Conservation (phyloP, 2,797 vertebrate species). For the Emydoidea blandingii region DNA sequence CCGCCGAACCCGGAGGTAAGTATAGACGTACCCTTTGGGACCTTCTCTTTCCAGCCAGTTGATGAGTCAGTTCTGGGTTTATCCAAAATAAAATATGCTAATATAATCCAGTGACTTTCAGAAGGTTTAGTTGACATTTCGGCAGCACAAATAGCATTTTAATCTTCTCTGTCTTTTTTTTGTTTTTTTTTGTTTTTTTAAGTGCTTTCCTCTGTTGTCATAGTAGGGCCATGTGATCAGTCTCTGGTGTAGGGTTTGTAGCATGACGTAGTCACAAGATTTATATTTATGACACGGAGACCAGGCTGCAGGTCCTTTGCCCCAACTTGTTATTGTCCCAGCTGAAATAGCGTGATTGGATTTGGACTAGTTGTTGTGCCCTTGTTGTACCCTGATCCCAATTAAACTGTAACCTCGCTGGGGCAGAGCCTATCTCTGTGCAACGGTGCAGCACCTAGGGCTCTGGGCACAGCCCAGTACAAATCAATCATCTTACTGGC, state of each 20-base stretch:
- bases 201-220: not conserved
- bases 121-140: not conserved
- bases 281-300: not conserved
- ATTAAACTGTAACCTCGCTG: not conserved
- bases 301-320: not conserved
- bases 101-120: not conserved
- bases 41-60: not conserved
- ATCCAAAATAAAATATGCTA: not conserved
- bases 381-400: not conserved
- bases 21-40: not conserved
- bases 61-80: not conserved
- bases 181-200: not conserved
- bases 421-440: not conserved
- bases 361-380: not conserved
- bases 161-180: not conserved
- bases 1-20: too few species aligned
- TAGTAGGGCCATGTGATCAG: not conserved
- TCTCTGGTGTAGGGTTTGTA: not conserved
- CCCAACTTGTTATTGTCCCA: not conserved
- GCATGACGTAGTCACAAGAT: not conserved
- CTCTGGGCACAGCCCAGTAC: not conserved
- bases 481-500: not conserved
- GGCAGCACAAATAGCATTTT: not conserved
- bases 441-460: not conserved
- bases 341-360: not conserved